These are phyloP conservation scores for Archivesica marissinica DNA, from an alignment of 1,140 invertebrate genomes.

Conservation along the genomic window DNA sequence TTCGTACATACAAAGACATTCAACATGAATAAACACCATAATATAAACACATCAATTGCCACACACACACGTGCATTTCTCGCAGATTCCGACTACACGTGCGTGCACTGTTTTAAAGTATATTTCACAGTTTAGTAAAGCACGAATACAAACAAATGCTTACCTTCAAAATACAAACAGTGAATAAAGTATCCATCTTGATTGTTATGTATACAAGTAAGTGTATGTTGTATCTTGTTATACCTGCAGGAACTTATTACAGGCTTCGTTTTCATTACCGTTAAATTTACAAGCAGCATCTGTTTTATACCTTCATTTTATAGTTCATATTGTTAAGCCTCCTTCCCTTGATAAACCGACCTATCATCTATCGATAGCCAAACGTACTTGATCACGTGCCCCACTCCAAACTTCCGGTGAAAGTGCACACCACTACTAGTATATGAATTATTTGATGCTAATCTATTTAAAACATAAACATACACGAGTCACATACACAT, in stretches of 20 bases:
- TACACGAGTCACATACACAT: background rate
- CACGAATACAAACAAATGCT: background rate
- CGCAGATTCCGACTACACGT: background rate
- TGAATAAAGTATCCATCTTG: background rate
- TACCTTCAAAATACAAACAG: slow-evolving; percentile 7
- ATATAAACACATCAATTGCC: background rate
- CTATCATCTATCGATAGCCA: background rate
- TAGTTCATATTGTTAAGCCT: background rate
- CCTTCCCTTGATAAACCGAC: background rate
- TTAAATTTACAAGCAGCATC: slow-evolving; percentile 4
- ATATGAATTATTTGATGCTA: background rate
- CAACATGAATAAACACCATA: background rate
- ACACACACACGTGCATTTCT: background rate
- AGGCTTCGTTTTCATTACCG: slow-evolving; percentile 24
- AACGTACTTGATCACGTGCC: background rate
- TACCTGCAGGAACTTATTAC: background rate
- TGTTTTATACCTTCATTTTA: slow-evolving; percentile 18
- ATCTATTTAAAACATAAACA: background rate
- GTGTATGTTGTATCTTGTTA: background rate
- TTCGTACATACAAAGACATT: background rate
- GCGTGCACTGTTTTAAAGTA: background rate
- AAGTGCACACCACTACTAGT: background rate
- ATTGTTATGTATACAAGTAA: slow-evolving; percentile 22
- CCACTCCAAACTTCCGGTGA: background rate
- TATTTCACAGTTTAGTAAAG: background rate